A percentile compares a stretch with the other conserved stretches of the same genome.
phyloP scores from a whole-genome alignment of 2,113 vertebrate species.

The Dermatemys mawii region DNA sequence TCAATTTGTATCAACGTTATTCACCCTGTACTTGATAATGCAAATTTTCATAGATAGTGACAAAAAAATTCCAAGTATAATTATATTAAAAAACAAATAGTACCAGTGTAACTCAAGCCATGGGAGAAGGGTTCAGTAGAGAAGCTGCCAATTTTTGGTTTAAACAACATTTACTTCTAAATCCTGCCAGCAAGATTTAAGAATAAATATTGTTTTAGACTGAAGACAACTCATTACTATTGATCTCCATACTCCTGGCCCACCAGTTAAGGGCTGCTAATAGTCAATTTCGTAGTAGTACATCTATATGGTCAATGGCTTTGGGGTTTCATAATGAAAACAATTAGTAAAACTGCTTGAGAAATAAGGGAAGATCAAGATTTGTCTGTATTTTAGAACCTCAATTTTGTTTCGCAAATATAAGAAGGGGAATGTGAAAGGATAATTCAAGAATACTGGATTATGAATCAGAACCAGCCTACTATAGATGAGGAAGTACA shows the following conservation, averaged over 20 bases:
- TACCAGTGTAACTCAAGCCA: background rate
- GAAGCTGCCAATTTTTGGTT: background rate
- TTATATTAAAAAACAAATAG: background rate
- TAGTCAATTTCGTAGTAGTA: background rate
- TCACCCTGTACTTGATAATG: background rate
- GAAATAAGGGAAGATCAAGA: background rate
- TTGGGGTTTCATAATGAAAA: background rate
- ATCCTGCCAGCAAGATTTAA: background rate
- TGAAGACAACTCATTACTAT: background rate
- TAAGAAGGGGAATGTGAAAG: background rate
- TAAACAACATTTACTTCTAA: background rate
- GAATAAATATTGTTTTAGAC: background rate
- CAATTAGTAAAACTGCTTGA: accelerated
- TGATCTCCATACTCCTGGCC: background rate
- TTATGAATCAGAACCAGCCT: background rate
- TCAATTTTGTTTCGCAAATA: background rate
- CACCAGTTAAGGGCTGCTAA: background rate
- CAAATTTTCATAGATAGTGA: background rate
- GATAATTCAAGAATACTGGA: background rate
- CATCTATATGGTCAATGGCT: background rate
- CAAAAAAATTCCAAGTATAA: background rate
- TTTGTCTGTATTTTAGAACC: background rate
- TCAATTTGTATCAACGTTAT: background rate
- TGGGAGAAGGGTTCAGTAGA: background rate
- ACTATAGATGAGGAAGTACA: background rate